A percentile compares a stretch with the other conserved stretches of the same genome.
phyloP scores from a whole-genome alignment of 2,113 vertebrate species.

The Trichomycterus rosablanca region DNA sequence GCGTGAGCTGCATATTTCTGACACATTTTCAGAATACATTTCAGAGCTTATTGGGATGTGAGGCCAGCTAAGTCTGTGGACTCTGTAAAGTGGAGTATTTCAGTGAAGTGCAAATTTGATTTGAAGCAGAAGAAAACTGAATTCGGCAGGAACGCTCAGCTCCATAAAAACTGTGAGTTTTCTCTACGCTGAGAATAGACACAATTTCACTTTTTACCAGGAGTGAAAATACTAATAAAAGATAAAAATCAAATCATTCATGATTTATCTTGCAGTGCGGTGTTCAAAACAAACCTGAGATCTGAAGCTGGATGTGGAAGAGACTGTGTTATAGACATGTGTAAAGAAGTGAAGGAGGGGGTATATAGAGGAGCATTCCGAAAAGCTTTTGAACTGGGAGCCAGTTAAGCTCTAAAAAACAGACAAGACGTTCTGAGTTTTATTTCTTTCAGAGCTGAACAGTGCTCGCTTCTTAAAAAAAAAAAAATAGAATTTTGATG shows the following conservation, averaged over 20 bases:
- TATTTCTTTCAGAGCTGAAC: no score
- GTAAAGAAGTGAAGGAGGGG: no score
- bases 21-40: slow-evolving; percentile 17
- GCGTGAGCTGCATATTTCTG: slow-evolving; percentile 22
- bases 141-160: not conserved
- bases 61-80: slow-evolving; percentile 12
- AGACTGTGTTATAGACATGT: no score
- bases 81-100: not conserved
- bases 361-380: no score
- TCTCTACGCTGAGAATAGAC: not conserved
- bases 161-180: not conserved
- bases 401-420: no score
- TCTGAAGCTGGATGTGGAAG: no score
- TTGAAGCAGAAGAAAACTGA: not conserved
- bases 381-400: no score
- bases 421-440: no score
- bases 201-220: not conserved
- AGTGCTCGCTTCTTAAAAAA: no score
- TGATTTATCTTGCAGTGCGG: not conserved
- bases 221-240: not conserved
- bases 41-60: slow-evolving; percentile 2
- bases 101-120: not conserved
- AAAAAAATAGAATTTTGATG: no score
- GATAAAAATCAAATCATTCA: not conserved
- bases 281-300: not conserved